A percentile compares a stretch with the other conserved stretches of the same genome.
These are phyloP conservation scores for Ommatoiulus sabulosus DNA, from an alignment of 2,888 invertebrate species.

Conservation along the genomic window DNA sequence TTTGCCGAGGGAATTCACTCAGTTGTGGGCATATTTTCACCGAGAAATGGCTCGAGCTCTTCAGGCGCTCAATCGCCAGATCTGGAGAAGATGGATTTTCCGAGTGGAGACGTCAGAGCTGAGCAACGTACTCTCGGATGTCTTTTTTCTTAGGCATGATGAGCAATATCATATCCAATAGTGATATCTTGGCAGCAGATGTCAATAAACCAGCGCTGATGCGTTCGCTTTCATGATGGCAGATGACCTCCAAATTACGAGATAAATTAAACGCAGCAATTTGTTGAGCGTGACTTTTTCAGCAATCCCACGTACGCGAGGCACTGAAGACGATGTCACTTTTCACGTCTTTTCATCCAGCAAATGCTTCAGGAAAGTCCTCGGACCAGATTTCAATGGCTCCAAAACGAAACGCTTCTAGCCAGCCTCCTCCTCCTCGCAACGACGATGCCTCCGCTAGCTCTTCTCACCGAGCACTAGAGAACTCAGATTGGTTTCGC, in stretches of 20 bases:
- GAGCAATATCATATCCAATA: slow-evolving; percentile 1
- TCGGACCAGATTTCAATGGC: not conserved
- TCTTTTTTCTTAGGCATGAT: slow-evolving; percentile 42
- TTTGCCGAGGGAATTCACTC: not conserved
- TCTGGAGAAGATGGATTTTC: not conserved
- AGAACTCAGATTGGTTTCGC: not conserved
- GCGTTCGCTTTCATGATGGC: slow-evolving; percentile 49
- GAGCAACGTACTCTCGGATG: not conserved
- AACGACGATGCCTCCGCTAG: slow-evolving; percentile 16
- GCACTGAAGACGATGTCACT: not conserved
- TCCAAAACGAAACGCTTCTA: not conserved
- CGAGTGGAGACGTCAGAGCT: not conserved
- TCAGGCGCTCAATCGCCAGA: not conserved
- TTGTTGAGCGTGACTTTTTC: not conserved
- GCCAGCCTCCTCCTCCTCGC: not conserved
- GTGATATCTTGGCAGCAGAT: not conserved
- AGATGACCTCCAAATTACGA: slow-evolving; percentile 51
- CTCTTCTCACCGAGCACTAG: not conserved
- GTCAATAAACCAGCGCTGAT: slow-evolving; percentile 47
- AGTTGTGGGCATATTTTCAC: not conserved
- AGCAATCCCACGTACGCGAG: not conserved
- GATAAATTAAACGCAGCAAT: not conserved
- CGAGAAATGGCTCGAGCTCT: not conserved
- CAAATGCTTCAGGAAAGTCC: too few relatives aligned
- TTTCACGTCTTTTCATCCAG: too few relatives aligned